Conservation (phyloP, 1,140 invertebrate species). For the Scylla paramamosain region DNA sequence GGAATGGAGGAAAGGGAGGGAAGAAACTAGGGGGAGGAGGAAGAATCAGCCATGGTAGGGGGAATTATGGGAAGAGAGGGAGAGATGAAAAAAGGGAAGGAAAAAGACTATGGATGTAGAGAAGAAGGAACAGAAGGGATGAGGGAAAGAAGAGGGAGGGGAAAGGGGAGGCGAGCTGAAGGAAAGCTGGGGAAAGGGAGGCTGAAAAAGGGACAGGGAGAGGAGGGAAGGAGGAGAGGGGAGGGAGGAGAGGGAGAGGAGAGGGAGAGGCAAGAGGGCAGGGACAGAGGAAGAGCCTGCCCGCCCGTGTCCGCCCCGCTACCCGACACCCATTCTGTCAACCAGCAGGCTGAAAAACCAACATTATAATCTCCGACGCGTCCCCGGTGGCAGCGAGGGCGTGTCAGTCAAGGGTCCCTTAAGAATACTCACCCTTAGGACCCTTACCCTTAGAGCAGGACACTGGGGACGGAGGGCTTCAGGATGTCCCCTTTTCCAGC, state of each 20-base stretch:
- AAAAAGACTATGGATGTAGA: neutral
- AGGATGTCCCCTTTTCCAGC: neutral
- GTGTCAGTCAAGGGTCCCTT: neutral
- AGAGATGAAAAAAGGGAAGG: neutral
- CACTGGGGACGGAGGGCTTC: no score
- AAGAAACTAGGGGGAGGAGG: neutral
- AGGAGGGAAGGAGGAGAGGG: neutral
- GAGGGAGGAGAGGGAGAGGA: neutral
- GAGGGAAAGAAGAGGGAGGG: neutral
- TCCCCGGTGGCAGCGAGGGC: constrained; percentile 7
- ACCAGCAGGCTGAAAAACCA: constrained; percentile 69
- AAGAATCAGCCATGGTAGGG: no score
- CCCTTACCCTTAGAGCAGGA: neutral
- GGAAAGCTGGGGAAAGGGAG: neutral
- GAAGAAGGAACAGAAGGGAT: neutral
- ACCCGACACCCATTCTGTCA: constrained; percentile 73
- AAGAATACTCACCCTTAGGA: neutral
- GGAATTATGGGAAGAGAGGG: no score
- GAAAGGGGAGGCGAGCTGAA: neutral
- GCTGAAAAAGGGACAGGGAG: neutral
- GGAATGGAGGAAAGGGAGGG: constrained; percentile 27
- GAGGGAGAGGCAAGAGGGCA: neutral
- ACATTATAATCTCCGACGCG: constrained; percentile 74
- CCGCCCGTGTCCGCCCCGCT: neutral
- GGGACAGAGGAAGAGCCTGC: neutral